Evolutionary conservation across 23 tunicate species (phyloP).

Genomic region (Ciona savignyi): DNA sequence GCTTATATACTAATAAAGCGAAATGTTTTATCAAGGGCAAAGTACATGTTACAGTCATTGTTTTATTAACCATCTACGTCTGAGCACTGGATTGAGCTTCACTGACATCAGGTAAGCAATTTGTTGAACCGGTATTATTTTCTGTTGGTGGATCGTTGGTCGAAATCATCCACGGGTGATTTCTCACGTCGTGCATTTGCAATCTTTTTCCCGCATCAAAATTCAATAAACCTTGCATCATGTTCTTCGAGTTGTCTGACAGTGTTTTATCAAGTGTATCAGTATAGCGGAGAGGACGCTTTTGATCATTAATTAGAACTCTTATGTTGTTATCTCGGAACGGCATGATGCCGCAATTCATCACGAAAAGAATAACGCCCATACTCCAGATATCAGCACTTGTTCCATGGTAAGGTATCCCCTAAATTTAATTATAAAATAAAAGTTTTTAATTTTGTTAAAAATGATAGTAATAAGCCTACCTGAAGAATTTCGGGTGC

Average conservation of each 20-base stretch:
- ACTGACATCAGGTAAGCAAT: no score
- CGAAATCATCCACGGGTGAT: background rate
- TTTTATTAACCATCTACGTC: no score
- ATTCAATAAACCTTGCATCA: slow-evolving; percentile 54
- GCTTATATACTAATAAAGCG: no score
- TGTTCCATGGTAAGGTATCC: slow-evolving; percentile 59
- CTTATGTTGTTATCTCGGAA: slow-evolving; percentile 52
- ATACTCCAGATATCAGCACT: slow-evolving; percentile 79
- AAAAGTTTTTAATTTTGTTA: background rate
- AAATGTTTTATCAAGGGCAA: no score
- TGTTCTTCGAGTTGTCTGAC: slow-evolving; percentile 7
- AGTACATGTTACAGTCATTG: no score
- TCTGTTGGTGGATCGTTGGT: background rate
- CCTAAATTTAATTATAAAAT: slow-evolving; percentile 14
- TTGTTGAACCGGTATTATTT: no score
- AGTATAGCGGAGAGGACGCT: slow-evolving; percentile 43
- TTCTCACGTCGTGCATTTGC: background rate
- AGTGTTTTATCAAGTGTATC: slow-evolving; percentile 26
- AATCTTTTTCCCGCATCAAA: slow-evolving; percentile 10
- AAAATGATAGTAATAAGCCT: background rate
- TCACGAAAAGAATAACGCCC: slow-evolving; percentile 72
- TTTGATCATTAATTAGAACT: slow-evolving; percentile 41
- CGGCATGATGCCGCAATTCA: slow-evolving; percentile 80
- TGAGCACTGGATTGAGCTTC: no score
- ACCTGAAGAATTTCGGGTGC: slow-evolving; percentile 85